A percentile compares a stretch with the other conserved stretches of the same genome.
Conservation (phyloP, 2,888 invertebrate species). For the Amphiduros pacificus region DNA sequence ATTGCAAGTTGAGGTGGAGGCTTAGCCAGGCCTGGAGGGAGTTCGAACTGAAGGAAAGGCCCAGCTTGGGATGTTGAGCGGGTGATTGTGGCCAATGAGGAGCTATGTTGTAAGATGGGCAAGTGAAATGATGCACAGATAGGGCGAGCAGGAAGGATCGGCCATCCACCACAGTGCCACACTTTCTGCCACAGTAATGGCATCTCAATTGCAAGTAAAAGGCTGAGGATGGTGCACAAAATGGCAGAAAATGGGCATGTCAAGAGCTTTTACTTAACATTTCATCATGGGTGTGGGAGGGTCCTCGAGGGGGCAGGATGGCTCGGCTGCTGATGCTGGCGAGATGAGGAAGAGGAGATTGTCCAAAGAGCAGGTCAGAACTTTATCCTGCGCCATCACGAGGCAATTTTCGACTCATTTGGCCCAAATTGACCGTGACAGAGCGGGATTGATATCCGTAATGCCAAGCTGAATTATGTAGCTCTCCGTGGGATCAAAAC, state of each 20-base stretch:
- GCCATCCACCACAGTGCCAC: no score
- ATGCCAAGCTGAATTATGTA: no score
- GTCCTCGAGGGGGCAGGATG: neutral
- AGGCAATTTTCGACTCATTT: constrained; percentile 13
- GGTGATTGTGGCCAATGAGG: no score
- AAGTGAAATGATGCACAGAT: no score
- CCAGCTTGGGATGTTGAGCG: no score
- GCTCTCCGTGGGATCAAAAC: no score
- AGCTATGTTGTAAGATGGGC: no score
- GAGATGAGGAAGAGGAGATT: neutral
- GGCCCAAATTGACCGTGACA: constrained; percentile 11
- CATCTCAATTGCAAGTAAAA: constrained; percentile 12
- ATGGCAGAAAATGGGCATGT: constrained; percentile 8
- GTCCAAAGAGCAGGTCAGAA: neutral
- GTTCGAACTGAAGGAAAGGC: no score
- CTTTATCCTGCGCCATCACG: constrained; percentile 1
- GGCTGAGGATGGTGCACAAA: neutral
- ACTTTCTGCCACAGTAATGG: constrained; percentile 5
- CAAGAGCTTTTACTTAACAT: constrained; percentile 14
- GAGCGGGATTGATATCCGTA: neutral
- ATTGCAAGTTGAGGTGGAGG: no score
- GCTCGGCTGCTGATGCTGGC: neutral
- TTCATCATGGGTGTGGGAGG: constrained; percentile 6
- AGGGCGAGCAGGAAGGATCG: no score
- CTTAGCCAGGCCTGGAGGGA: no score